phyloP scores from a whole-genome alignment of 1,140 invertebrate genomes.

The Lordiphosa clarofinis region DNA sequence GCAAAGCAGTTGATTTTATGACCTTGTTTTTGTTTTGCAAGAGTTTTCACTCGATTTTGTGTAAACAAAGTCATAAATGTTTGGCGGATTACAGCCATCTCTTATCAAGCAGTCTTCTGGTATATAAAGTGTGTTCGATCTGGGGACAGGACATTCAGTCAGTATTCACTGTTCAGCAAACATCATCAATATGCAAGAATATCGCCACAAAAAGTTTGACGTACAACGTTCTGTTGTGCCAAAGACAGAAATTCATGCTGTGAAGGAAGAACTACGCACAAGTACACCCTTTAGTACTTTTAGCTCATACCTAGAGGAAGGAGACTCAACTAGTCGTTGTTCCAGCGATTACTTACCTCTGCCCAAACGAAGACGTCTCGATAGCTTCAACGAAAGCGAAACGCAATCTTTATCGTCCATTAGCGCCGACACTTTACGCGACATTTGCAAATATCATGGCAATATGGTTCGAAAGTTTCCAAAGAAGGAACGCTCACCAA shows the following conservation, averaged over 20 bases:
- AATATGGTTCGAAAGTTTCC: slow-evolving; percentile 76
- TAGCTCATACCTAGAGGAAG: slow-evolving; percentile 5
- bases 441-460: slow-evolving; percentile 69
- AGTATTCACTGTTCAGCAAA: slow-evolving; percentile 5
- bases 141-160: slow-evolving; percentile 50
- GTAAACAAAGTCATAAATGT: slow-evolving; percentile 65
- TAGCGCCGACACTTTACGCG: slow-evolving; percentile 40
- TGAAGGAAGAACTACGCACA: slow-evolving; percentile 35
- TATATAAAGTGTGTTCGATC: slow-evolving; percentile 32
- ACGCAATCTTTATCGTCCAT: slow-evolving; percentile 33
- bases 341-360: slow-evolving; percentile 37
- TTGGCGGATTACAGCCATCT: slow-evolving; percentile 31
- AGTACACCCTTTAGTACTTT: slow-evolving; percentile 20
- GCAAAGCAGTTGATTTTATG: slow-evolving; percentile 54
- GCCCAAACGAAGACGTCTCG: slow-evolving; percentile 47
- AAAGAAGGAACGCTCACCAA: slow-evolving; percentile 68
- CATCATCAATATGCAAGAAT: slow-evolving; percentile 26
- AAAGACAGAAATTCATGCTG: slow-evolving; percentile 6
- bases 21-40: slow-evolving; percentile 68
- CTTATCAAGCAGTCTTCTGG: slow-evolving; percentile 2
- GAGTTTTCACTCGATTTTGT: slow-evolving; percentile 33
- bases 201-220: slow-evolving; percentile 74
- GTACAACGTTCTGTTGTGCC: slow-evolving; percentile 12
- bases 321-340: slow-evolving; percentile 26
- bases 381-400: slow-evolving; percentile 16